These are phyloP conservation scores for Caenorhabditis sp. DNA, from an alignment of 2,888 invertebrate species.

Conservation along the genomic window DNA sequence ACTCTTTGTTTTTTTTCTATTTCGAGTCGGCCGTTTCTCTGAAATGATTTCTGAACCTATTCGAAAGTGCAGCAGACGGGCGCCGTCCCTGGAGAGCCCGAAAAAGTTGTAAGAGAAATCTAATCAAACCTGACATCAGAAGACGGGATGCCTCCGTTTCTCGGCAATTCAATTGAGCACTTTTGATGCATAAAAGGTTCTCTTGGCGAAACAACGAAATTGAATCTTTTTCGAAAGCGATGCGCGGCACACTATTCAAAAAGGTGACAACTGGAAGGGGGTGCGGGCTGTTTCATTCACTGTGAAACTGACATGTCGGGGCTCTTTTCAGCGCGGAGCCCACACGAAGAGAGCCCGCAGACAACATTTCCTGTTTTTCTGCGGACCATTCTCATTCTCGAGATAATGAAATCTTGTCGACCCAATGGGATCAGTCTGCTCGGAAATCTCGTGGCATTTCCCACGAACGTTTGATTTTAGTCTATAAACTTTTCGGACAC, in stretches of 20 bases:
- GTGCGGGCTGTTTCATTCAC: slow-evolving; percentile 5
- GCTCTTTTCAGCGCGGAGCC: background rate
- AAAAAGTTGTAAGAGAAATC: slow-evolving; percentile 18
- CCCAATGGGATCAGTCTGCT: slow-evolving; percentile 1
- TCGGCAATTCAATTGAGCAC: slow-evolving; percentile 20
- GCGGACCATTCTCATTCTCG: slow-evolving; percentile 13
- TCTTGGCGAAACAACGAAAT: slow-evolving; percentile 6
- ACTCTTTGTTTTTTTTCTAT: background rate
- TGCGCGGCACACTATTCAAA: background rate
- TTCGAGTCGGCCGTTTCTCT: slow-evolving; percentile 1
- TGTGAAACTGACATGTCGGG: slow-evolving; percentile 10
- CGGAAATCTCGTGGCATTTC: background rate
- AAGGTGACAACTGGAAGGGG: slow-evolving; percentile 25
- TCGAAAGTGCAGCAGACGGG: slow-evolving; percentile 16
- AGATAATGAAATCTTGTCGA: slow-evolving; percentile 24
- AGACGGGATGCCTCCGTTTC: background rate
- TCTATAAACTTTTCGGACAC: no score
- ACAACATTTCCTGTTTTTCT: slow-evolving; percentile 43
- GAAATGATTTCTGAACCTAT: slow-evolving; percentile 2
- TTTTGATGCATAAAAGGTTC: slow-evolving; percentile 17
- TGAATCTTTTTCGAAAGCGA: slow-evolving; percentile 6
- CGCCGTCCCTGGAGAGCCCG: slow-evolving; percentile 16
- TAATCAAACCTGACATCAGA: slow-evolving; percentile 47
- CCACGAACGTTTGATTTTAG: background rate
- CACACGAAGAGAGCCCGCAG: background rate